Evolutionary conservation across 2,797 vertebrate genomes (phyloP).

Genomic region (Chloroceryle amazona): DNA sequence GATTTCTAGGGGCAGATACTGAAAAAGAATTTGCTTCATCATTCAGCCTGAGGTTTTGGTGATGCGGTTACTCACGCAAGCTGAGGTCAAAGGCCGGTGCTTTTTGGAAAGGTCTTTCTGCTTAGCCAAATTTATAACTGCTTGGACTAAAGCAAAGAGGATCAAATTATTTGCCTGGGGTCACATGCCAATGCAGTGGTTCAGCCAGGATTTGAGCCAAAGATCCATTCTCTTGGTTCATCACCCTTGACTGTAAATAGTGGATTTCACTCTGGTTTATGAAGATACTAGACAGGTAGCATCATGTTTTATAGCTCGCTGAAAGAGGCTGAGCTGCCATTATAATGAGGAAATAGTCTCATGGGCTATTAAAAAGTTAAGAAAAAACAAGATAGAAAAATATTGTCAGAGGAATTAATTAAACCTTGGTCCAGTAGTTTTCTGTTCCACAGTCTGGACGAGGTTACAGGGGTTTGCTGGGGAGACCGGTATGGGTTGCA

Average conservation of each 20-base stretch:
- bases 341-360: background rate
- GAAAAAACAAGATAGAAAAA: background rate
- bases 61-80: background rate
- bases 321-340: background rate
- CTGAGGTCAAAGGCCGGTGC: slow-evolving; percentile 6
- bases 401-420: background rate
- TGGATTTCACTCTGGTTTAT: slow-evolving; percentile 6
- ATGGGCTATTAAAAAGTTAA: background rate
- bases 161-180: background rate
- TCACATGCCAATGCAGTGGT: background rate
- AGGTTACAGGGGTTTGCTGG: background rate
- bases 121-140: slow-evolving; percentile 33
- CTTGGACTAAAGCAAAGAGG: slow-evolving; percentile 22
- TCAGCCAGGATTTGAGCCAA: slow-evolving; percentile 31
- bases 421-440: background rate
- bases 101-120: slow-evolving; percentile 21
- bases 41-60: background rate
- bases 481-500: background rate
- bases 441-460: background rate
- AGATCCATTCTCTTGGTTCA: slow-evolving; percentile 1
- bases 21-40: background rate
- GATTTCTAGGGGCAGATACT: background rate
- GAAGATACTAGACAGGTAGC: background rate
- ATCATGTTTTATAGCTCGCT: background rate
- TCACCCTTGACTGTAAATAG: background rate